Conservation (phyloP, 2,888 invertebrate species). For the Eurytoma adleriae region DNA sequence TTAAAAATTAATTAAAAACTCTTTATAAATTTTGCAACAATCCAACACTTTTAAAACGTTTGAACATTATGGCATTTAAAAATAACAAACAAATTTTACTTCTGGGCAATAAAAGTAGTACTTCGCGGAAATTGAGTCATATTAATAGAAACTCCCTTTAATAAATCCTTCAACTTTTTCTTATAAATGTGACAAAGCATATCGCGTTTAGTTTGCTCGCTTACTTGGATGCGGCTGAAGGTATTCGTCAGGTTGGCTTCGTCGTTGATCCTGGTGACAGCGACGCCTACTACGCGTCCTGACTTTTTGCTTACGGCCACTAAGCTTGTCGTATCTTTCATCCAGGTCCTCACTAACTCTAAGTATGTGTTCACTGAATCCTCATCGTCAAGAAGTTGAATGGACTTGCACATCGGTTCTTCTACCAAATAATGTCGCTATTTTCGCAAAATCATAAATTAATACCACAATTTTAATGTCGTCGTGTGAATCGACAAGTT, state of each 20-base stretch:
- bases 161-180: no score
- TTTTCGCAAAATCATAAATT: neutral
- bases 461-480: no score
- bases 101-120: no score
- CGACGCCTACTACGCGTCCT: constrained; percentile 67
- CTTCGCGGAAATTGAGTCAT: no score
- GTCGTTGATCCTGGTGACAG: constrained; percentile 63
- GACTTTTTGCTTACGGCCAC: constrained; percentile 65
- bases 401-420: constrained; percentile 68
- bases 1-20: neutral
- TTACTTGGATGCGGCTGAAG: constrained; percentile 67
- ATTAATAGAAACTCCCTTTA: no score
- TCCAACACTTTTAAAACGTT: no score
- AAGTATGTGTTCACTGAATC: constrained; percentile 64
- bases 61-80: no score
- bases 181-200: no score
- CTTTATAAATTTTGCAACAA: no score
- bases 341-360: constrained; percentile 64
- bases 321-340: constrained; percentile 69
- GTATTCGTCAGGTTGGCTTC: constrained; percentile 62
- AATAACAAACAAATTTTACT: no score
- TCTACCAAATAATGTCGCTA: constrained; percentile 68
- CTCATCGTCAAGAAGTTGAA: constrained; percentile 61
- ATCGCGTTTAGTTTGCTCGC: neutral
- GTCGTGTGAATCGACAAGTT: no score